Percentiles rank a stretch among this genome's conserved stretches.
phyloP scores from a whole-genome alignment of 1,140 invertebrate genomes.

The Drosophila repletoides region DNA sequence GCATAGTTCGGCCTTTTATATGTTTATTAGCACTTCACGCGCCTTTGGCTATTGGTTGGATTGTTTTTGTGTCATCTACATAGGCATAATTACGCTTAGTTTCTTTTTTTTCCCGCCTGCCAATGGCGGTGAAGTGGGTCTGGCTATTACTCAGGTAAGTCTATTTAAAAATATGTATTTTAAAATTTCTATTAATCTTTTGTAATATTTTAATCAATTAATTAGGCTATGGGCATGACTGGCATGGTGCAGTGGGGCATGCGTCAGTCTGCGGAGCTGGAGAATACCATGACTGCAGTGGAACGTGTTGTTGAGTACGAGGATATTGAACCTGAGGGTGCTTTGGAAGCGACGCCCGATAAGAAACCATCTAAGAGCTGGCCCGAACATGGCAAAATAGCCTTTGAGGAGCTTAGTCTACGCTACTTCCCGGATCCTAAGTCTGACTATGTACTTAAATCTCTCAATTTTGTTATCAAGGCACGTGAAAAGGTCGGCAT shows the following conservation, averaged over 20 bases:
- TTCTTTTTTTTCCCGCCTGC: constrained; percentile 86
- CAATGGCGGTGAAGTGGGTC: constrained; percentile 88
- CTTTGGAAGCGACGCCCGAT: constrained; percentile 84
- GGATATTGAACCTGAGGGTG: constrained; percentile 87
- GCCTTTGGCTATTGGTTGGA: constrained; percentile 91
- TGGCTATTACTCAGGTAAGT: constrained; percentile 88
- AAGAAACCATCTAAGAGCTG: constrained; percentile 87
- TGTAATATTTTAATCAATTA: not conserved
- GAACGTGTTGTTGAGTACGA: constrained; percentile 91
- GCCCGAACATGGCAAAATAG: constrained; percentile 87
- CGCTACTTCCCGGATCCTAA: constrained; percentile 86
- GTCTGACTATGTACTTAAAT: constrained; percentile 85
- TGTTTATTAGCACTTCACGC: constrained; percentile 86
- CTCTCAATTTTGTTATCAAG: constrained; percentile 85
- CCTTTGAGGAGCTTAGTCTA: constrained; percentile 86
- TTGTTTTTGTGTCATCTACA: constrained; percentile 88
- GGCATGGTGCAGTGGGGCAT: constrained; percentile 94
- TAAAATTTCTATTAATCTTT: not conserved
- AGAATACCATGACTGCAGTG: constrained; percentile 92
- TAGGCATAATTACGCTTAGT: constrained; percentile 87
- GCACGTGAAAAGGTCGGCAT: constrained; percentile 88
- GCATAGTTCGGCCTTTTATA: constrained; percentile 86
- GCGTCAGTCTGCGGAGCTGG: constrained; percentile 91
- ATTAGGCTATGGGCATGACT: constrained; percentile 87
- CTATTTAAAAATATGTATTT: not conserved